Evolutionary conservation across 2,888 invertebrate species (phyloP).

Genomic region (Drosophila atripex): DNA sequence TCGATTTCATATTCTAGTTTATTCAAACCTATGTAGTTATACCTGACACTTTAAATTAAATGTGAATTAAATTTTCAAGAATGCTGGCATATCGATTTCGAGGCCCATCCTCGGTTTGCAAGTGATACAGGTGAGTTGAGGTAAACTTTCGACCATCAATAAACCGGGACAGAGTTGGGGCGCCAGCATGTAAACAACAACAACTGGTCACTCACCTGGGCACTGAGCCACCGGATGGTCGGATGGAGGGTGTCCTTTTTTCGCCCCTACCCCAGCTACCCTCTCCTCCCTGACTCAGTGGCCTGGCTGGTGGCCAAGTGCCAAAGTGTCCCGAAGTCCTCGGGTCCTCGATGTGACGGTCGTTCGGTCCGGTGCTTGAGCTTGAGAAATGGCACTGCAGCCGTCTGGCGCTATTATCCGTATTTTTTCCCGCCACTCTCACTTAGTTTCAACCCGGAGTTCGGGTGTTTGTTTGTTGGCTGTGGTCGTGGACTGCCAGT

Average conservation of each 20-base stretch:
- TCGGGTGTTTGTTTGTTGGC: slow-evolving; percentile 28
- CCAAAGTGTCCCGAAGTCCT: slow-evolving; percentile 11
- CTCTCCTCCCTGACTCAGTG: slow-evolving; percentile 5
- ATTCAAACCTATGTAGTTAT: not conserved
- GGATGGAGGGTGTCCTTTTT: not conserved
- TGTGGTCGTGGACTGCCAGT: slow-evolving; percentile 37
- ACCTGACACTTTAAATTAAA: slow-evolving; percentile 13
- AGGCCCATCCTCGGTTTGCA: slow-evolving; percentile 2
- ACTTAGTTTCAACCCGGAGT: slow-evolving; percentile 8
- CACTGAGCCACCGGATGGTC: not conserved
- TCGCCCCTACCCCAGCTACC: not conserved
- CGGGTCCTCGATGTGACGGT: slow-evolving; percentile 23
- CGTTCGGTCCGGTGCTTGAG: slow-evolving; percentile 37
- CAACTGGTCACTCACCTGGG: slow-evolving; percentile 44
- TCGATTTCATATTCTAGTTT: not conserved
- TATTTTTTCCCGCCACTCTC: slow-evolving; percentile 31
- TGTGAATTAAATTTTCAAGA: slow-evolving; percentile 25
- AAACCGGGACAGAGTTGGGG: slow-evolving; percentile 19
- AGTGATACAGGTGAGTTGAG: not conserved
- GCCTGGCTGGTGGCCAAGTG: slow-evolving; percentile 30
- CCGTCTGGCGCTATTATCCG: slow-evolving; percentile 45
- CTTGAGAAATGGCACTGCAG: slow-evolving; percentile 51
- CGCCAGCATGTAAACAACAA: slow-evolving; percentile 36
- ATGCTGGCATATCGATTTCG: slow-evolving; percentile 25
- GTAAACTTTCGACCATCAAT: slow-evolving; percentile 19